Conservation (phyloP, 1,140 invertebrate genomes). For the Tribolium castaneum region DNA sequence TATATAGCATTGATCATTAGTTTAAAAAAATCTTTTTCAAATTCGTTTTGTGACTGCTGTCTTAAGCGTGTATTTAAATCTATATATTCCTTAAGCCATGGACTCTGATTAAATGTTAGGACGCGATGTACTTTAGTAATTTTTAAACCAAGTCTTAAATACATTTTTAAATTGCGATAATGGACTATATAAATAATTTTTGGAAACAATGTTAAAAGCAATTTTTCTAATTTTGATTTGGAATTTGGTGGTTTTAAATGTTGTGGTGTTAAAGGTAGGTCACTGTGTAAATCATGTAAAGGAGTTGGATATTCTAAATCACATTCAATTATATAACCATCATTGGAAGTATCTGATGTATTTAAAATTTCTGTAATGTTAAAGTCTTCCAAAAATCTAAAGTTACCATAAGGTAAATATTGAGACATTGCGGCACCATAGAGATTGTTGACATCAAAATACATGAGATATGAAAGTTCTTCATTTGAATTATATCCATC, state of each 20-base stretch:
- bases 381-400: slow-evolving; percentile 62
- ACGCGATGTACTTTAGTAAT: slow-evolving; percentile 65
- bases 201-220: slow-evolving; percentile 21
- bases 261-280: slow-evolving; percentile 54
- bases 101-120: slow-evolving; percentile 65
- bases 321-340: slow-evolving; percentile 69
- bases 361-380: slow-evolving; percentile 56
- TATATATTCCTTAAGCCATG: slow-evolving; percentile 63
- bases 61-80: slow-evolving; percentile 47
- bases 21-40: slow-evolving; percentile 62
- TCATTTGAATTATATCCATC: slow-evolving; percentile 62
- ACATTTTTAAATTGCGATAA: slow-evolving; percentile 66
- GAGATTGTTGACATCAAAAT: slow-evolving; percentile 66
- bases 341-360: slow-evolving; percentile 59
- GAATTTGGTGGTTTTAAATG: slow-evolving; percentile 34
- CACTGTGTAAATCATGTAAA: slow-evolving; percentile 67
- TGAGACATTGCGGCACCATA: slow-evolving; percentile 68
- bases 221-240: slow-evolving; percentile 29
- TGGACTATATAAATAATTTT: slow-evolving; percentile 65
- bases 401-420: slow-evolving; percentile 62
- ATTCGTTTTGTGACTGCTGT: slow-evolving; percentile 60
- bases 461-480: slow-evolving; percentile 48
- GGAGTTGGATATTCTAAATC: slow-evolving; percentile 61
- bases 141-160: slow-evolving; percentile 63
- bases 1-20: slow-evolving; percentile 41